Conservation (phyloP, 2,888 invertebrate genomes). For the Acanthoscelides obtectus region DNA sequence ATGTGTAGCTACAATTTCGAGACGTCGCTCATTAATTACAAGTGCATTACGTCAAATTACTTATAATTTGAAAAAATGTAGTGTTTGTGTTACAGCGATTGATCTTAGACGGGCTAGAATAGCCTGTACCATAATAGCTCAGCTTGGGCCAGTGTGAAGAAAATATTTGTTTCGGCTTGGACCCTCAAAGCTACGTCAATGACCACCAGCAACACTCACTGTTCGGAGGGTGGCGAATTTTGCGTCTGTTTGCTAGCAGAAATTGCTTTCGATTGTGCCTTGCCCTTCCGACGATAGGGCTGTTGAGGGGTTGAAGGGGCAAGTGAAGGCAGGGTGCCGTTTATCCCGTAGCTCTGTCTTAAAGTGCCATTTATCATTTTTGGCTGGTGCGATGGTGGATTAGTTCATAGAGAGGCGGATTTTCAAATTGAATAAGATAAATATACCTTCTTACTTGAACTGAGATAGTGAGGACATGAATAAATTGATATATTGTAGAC, state of each 20-base stretch:
- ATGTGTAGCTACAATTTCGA: no score
- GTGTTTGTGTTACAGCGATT: no score
- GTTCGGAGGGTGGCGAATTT: not conserved
- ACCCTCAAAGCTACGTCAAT: not conserved
- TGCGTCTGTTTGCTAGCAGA: not conserved
- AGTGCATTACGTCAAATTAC: no score
- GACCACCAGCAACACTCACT: not conserved
- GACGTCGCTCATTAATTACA: no score
- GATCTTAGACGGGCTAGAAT: no score
- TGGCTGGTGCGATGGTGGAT: not conserved
- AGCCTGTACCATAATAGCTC: no score
- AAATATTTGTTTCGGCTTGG: no score
- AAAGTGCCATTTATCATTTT: not conserved
- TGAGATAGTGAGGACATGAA: not conserved
- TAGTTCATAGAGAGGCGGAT: not conserved
- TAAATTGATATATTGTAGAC: no score
- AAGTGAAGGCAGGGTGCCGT: not conserved
- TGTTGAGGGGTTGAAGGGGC: not conserved
- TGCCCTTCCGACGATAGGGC: not conserved
- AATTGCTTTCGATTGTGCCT: not conserved
- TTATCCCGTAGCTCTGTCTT: not conserved
- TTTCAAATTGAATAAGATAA: not conserved
- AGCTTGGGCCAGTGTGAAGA: no score
- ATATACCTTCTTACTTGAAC: not conserved
- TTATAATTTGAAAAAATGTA: no score